Percentiles rank a stretch among this genome's conserved stretches.
These are phyloP conservation scores for Chionodraco myersi DNA, from an alignment of 2,113 vertebrate genomes.

Conservation along the genomic window DNA sequence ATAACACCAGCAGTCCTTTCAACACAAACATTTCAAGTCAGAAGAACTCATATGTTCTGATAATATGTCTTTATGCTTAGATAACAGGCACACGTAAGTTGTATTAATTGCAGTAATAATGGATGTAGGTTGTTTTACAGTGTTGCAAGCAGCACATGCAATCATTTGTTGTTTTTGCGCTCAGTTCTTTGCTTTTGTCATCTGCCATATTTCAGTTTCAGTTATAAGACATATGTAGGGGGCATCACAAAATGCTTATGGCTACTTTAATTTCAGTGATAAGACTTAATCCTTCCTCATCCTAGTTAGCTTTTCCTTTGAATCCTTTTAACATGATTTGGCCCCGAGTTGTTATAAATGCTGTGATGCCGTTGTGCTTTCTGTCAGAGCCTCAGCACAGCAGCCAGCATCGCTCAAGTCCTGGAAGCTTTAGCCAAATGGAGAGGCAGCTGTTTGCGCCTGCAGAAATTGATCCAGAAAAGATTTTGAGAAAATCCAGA, in stretches of 20 bases:
- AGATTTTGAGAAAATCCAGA: constrained; percentile 42
- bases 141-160: not conserved
- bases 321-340: constrained; percentile 41
- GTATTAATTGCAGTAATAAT: not conserved
- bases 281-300: constrained; percentile 17
- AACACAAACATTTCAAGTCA: too few relatives aligned
- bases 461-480: constrained; percentile 22
- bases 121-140: not conserved
- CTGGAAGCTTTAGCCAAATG: constrained; percentile 35
- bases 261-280: constrained; percentile 4
- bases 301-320: constrained; percentile 19
- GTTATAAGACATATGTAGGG: not conserved
- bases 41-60: too few relatives aligned
- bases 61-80: too few relatives aligned
- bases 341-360: constrained; percentile 22
- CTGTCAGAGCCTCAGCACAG: constrained; percentile 39
- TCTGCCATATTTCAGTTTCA: not conserved
- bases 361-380: constrained; percentile 32
- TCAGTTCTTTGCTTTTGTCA: not conserved
- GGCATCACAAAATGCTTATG: constrained; percentile 12
- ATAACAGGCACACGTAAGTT: too few relatives aligned
- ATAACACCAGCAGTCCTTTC: not conserved
- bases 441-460: constrained; percentile 18
- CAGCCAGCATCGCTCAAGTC: constrained; percentile 52
- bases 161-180: not conserved